A percentile compares a stretch with the other conserved stretches of the same genome.
These are phyloP conservation scores for Cephus pygmeus DNA, from an alignment of 2,888 invertebrate species.

Conservation along the genomic window DNA sequence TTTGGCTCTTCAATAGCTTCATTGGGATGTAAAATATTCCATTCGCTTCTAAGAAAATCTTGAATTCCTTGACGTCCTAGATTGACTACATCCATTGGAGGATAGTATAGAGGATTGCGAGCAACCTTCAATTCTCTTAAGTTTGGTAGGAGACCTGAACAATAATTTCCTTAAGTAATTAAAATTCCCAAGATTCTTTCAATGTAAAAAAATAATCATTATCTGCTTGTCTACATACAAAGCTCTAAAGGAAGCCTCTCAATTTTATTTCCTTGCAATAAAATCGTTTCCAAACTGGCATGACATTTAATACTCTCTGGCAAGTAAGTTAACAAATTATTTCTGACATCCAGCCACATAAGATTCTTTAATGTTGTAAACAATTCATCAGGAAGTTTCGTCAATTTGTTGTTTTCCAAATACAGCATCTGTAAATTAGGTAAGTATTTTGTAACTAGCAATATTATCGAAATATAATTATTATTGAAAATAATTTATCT, in stretches of 20 bases:
- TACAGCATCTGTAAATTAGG: constrained; percentile 66
- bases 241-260: constrained; percentile 73
- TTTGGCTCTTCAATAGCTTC: constrained; percentile 24
- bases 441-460: neutral
- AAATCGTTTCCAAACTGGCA: constrained; percentile 70
- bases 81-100: constrained; percentile 69
- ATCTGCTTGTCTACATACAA: constrained; percentile 59
- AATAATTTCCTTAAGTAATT: neutral
- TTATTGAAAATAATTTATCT: constrained; percentile 6
- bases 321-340: constrained; percentile 70
- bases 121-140: constrained; percentile 73
- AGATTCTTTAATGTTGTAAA: constrained; percentile 70
- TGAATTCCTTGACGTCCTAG: constrained; percentile 67
- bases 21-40: constrained; percentile 58
- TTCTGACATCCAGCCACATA: constrained; percentile 75
- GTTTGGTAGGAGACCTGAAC: constrained; percentile 68
- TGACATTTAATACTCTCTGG: constrained; percentile 72
- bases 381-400: constrained; percentile 70
- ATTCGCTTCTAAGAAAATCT: constrained; percentile 61
- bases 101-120: constrained; percentile 73
- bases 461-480: neutral
- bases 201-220: neutral
- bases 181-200: neutral
- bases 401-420: constrained; percentile 70
- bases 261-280: constrained; percentile 74